Evolutionary conservation across 2,797 vertebrate genomes (phyloP).

Genomic region (Bucorvus abyssinicus): DNA sequence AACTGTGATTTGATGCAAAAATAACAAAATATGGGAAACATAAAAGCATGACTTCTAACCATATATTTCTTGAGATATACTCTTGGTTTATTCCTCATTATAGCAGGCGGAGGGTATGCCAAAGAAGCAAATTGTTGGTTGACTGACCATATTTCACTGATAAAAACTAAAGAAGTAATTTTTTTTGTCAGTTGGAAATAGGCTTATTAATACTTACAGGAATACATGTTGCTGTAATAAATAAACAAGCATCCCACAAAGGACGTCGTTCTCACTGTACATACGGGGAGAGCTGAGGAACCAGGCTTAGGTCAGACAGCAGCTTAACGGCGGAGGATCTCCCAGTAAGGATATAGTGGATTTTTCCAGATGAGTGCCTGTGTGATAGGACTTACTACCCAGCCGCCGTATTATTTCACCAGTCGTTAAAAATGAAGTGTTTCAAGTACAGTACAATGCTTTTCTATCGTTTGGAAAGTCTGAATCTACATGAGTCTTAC

Average conservation of each 20-base stretch:
- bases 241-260: neutral
- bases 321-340: neutral
- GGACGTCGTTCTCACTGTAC: neutral
- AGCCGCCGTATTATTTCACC: neutral
- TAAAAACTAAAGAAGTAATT: neutral
- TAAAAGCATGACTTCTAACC: conserved; percentile 50
- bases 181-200: neutral
- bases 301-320: neutral
- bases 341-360: neutral
- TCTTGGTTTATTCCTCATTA: conserved; percentile 25
- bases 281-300: neutral
- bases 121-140: conserved; percentile 37
- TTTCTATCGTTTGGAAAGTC: neutral
- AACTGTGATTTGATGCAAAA: conserved; percentile 62
- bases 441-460: neutral
- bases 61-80: conserved; percentile 35
- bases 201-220: neutral
- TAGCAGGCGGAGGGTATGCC: conserved; percentile 6
- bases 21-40: conserved; percentile 59
- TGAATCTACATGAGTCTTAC: neutral
- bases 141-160: conserved; percentile 17
- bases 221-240: neutral
- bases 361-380: neutral
- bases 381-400: neutral
- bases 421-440: neutral